A percentile compares a stretch with the other conserved stretches of the same genome.
phyloP scores from a whole-genome alignment of 1,140 invertebrate genomes.

The Paraescarpia echinospica region DNA sequence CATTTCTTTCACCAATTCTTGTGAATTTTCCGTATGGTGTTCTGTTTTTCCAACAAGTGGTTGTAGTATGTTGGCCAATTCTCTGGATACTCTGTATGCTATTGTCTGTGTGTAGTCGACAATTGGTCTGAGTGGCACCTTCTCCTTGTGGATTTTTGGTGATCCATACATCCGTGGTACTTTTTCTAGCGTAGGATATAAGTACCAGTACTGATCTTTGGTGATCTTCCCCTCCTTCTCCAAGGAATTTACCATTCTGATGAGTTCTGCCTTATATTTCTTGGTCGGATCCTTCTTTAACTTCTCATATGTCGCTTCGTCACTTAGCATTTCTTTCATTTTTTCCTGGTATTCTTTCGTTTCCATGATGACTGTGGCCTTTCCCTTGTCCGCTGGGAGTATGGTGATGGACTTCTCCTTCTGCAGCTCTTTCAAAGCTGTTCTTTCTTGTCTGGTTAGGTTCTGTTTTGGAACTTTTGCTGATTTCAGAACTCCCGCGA shows the following conservation, averaged over 20 bases:
- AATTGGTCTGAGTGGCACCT: too few relatives aligned
- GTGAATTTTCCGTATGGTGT: too few relatives aligned
- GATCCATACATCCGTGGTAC: too few relatives aligned
- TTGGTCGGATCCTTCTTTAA: background rate
- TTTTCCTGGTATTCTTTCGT: background rate
- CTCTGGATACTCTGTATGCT: too few relatives aligned
- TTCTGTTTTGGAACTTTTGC: background rate
- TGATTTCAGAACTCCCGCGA: background rate
- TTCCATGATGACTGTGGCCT: constrained; percentile 9
- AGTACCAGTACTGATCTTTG: background rate
- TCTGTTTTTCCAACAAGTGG: too few relatives aligned
- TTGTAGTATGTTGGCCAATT: too few relatives aligned
- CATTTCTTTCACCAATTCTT: too few relatives aligned
- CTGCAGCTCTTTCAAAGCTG: constrained; percentile 9
- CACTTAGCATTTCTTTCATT: background rate
- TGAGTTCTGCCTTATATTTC: background rate
- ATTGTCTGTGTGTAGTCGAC: too few relatives aligned
- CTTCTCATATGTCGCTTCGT: background rate
- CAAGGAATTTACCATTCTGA: background rate
- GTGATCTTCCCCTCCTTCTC: background rate
- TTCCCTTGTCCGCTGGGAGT: background rate
- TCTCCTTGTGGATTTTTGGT: too few relatives aligned
- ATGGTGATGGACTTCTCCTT: background rate
- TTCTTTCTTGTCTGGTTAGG: background rate
- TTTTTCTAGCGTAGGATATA: too few relatives aligned